Percentiles rank a stretch among this genome's conserved stretches.
Conservation (phyloP, 2,113 vertebrate species). For the Onychostruthus taczanowskii region DNA sequence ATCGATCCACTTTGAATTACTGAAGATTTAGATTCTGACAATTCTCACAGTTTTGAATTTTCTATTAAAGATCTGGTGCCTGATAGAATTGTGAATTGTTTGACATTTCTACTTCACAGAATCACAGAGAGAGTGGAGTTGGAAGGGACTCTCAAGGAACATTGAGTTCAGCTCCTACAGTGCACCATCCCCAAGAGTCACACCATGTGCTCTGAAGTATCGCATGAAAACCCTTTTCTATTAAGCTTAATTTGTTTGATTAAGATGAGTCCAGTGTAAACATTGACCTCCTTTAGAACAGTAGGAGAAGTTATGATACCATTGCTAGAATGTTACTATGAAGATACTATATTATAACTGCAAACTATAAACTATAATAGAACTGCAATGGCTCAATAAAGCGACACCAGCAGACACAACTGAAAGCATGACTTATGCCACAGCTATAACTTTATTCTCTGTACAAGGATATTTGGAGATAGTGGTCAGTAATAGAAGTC, state of each 20-base stretch:
- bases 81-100: not conserved
- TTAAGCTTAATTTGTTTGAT: not conserved
- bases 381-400: not conserved
- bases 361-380: not conserved
- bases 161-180: fast-evolving
- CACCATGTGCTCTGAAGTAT: not conserved
- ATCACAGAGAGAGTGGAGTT: not conserved
- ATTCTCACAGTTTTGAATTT: not conserved
- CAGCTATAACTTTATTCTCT: not conserved
- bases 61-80: not conserved
- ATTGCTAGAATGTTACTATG: not conserved
- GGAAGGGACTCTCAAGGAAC: not conserved
- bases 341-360: not conserved
- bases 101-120: not conserved
- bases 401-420: not conserved
- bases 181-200: no score
- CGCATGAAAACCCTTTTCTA: not conserved
- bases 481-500: not conserved
- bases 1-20: not conserved
- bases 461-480: not conserved
- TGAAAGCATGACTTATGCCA: not conserved
- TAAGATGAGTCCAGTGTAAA: not conserved
- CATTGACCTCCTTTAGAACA: not conserved
- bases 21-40: not conserved
- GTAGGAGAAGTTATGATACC: not conserved